A percentile compares a stretch with the other conserved stretches of the same genome.
Conservation (phyloP, 2,888 invertebrate genomes). For the Malachius bipustulatus region DNA sequence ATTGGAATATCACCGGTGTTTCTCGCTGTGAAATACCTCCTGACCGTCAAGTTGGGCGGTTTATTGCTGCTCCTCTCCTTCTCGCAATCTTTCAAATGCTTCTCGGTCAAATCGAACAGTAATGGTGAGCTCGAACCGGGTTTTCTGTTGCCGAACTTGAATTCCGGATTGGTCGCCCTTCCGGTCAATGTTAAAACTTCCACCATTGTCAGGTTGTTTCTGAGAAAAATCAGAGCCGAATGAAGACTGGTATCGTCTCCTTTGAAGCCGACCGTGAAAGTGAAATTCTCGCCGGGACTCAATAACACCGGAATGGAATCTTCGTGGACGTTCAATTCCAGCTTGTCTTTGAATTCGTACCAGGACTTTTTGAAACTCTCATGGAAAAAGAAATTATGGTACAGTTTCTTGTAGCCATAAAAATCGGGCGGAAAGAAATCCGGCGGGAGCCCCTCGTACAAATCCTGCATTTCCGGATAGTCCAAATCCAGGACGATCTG, state of each 20-base stretch:
- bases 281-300: conserved; percentile 44
- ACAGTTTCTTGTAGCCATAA: conserved; percentile 14
- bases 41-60: conserved; percentile 57
- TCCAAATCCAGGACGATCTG: conserved; percentile 56
- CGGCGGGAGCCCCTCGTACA: conserved; percentile 41
- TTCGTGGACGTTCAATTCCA: conserved; percentile 32
- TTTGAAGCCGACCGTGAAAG: conserved; percentile 39
- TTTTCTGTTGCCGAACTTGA: conserved; percentile 79
- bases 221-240: conserved; percentile 45
- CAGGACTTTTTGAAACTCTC: conserved; percentile 9
- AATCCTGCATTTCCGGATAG: conserved; percentile 49
- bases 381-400: conserved; percentile 21
- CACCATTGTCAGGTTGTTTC: conserved; percentile 88
- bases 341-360: conserved; percentile 18
- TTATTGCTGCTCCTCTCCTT: conserved; percentile 29
- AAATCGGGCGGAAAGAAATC: conserved; percentile 25
- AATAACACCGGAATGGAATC: conserved; percentile 46
- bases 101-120: conserved; percentile 61
- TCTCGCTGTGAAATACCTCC: conserved; percentile 69
- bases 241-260: conserved; percentile 37
- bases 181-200: conserved; percentile 77
- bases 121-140: conserved; percentile 66
- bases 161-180: conserved; percentile 73
- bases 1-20: conserved; percentile 90
- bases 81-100: conserved; percentile 47